A percentile compares a stretch with the other conserved stretches of the same genome.
phyloP scores from a whole-genome alignment of 1,140 invertebrate species.

The Diorhabda sublineata region DNA sequence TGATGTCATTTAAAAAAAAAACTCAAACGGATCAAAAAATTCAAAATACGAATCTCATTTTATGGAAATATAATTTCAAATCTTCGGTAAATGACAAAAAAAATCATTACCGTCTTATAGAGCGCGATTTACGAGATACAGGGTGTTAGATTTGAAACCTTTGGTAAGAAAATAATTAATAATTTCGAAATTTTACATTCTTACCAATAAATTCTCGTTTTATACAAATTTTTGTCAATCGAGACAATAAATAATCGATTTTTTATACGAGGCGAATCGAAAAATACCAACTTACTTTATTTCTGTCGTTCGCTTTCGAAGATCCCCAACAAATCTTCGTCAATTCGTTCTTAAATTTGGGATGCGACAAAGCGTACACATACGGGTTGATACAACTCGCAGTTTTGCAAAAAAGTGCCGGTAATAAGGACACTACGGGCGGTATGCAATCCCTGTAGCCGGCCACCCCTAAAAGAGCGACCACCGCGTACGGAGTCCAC shows the following conservation, averaged over 20 bases:
- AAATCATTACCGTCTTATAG: too few species aligned
- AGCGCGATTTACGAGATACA: too few species aligned
- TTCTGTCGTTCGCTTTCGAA: conserved; percentile 6
- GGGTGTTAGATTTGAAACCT: too few species aligned
- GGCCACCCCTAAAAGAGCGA: conserved; percentile 67
- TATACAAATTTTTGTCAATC: neutral
- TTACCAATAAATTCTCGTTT: neutral
- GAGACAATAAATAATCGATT: too few species aligned
- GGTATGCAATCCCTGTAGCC: conserved; percentile 59
- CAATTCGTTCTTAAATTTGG: conserved; percentile 52
- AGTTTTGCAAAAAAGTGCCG: conserved; percentile 70
- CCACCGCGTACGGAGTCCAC: conserved; percentile 72
- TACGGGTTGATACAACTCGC: conserved; percentile 72
- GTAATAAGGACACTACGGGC: conserved; percentile 66
- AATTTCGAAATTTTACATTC: too few species aligned
- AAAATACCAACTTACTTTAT: conserved; percentile 10
- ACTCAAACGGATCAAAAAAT: too few species aligned
- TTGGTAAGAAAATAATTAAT: too few species aligned
- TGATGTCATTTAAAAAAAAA: too few species aligned
- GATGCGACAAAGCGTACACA: conserved; percentile 68
- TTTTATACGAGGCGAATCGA: too few species aligned
- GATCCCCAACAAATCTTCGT: conserved; percentile 15
- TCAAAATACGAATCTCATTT: too few species aligned
- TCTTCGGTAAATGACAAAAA: too few species aligned
- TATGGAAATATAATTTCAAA: too few species aligned